Percentiles rank a stretch among this genome's conserved stretches.
phyloP scores from a whole-genome alignment of 2,797 vertebrate species.

The Acanthiza pusilla region DNA sequence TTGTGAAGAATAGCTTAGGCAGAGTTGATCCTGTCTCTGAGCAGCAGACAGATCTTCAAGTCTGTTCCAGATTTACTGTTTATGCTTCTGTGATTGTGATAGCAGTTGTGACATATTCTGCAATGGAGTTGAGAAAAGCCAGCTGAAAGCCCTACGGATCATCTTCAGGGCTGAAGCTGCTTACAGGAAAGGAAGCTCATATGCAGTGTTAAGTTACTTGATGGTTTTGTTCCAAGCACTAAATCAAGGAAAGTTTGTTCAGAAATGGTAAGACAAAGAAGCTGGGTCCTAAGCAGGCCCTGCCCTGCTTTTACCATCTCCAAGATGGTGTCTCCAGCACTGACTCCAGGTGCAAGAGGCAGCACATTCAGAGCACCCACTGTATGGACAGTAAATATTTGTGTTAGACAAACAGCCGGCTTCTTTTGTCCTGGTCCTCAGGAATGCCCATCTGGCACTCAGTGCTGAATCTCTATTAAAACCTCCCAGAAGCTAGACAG shows the following conservation, averaged over 20 bases:
- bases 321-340: background rate
- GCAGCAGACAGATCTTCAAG: conserved; percentile 21
- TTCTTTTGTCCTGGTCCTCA: background rate
- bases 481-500: background rate
- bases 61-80: conserved; percentile 23
- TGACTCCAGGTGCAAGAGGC: background rate
- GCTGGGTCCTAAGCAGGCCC: background rate
- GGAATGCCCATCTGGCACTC: background rate
- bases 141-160: conserved; percentile 37
- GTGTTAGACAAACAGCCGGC: background rate
- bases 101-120: conserved; percentile 25
- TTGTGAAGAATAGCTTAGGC: conserved; percentile 42
- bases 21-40: conserved; percentile 31
- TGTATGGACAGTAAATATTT: background rate
- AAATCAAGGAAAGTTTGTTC: background rate
- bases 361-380: background rate
- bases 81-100: conserved; percentile 15
- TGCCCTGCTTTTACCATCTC: background rate
- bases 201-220: background rate
- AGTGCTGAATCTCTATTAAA: background rate
- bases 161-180: conserved; percentile 20
- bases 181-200: background rate
- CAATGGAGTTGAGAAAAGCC: background rate
- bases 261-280: background rate
- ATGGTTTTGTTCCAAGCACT: background rate